Evolutionary conservation across 2,888 invertebrate species (phyloP).

Genomic region (Terebella lapidaria): DNA sequence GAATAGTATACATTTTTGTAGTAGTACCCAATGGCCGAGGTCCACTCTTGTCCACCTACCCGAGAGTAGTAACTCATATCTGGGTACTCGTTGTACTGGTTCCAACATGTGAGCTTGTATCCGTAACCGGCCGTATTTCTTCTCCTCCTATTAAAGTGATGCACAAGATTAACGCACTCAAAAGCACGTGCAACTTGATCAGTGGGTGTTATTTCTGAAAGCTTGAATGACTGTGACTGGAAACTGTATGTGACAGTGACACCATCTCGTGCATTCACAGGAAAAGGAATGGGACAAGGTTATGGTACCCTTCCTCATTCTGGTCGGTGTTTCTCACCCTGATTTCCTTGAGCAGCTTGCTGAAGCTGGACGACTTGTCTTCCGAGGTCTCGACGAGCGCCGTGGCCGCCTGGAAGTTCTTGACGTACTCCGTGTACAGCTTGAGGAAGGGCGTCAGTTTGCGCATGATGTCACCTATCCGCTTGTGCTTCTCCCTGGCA

Average conservation of each 20-base stretch:
- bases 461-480: constrained; percentile 22
- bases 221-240: too few species aligned
- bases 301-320: too few species aligned
- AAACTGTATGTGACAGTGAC: too few species aligned
- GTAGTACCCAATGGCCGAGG: too few species aligned
- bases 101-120: constrained; percentile 26
- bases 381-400: constrained; percentile 17
- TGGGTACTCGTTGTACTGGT: constrained; percentile 25
- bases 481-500: constrained; percentile 7
- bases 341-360: constrained; percentile 16
- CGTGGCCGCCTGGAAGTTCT: constrained; percentile 22
- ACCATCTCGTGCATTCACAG: too few species aligned
- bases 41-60: too few species aligned
- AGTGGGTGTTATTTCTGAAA: too few species aligned
- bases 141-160: constrained; percentile 9
- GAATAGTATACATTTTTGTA: too few species aligned
- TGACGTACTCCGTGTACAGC: constrained; percentile 28
- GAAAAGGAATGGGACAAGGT: too few species aligned
- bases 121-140: constrained; percentile 14
- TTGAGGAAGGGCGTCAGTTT: constrained; percentile 26
- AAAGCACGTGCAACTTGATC: too few species aligned
- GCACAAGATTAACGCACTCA: too few species aligned
- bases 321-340: constrained; percentile 18
- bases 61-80: constrained; percentile 24
- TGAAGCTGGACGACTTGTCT: constrained; percentile 18